These are phyloP conservation scores for Heterotis niloticus DNA, from an alignment of 2,113 vertebrate genomes.

Conservation along the genomic window DNA sequence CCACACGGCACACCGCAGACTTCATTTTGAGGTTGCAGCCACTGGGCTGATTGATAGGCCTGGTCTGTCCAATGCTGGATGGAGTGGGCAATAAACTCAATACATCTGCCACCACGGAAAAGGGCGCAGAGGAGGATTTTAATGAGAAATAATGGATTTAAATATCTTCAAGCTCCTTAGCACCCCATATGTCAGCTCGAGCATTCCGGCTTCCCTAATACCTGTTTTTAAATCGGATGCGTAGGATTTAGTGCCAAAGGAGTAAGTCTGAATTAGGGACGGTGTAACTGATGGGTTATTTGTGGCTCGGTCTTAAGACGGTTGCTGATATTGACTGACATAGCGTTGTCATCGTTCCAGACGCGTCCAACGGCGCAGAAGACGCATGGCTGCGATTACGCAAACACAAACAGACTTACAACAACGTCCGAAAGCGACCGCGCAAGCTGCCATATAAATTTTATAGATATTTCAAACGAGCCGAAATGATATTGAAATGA, in stretches of 20 bases:
- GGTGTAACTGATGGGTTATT: background rate
- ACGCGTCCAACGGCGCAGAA: background rate
- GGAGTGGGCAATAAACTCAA: background rate
- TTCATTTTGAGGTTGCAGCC: background rate
- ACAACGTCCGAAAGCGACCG: background rate
- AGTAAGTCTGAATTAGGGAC: background rate
- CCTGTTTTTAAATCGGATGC: background rate
- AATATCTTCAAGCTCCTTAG: background rate
- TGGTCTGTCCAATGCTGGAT: background rate
- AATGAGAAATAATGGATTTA: constrained; percentile 3
- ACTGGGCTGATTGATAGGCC: background rate
- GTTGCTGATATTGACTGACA: background rate
- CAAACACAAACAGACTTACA: background rate
- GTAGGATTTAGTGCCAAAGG: background rate
- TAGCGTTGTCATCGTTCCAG: background rate
- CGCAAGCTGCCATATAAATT: background rate
- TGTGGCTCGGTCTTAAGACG: background rate
- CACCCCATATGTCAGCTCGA: background rate
- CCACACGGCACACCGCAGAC: background rate
- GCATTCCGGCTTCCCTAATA: background rate
- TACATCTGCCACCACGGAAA: background rate
- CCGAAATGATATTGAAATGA: background rate
- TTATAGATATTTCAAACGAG: background rate
- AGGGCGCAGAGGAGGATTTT: background rate
- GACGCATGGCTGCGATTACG: background rate